phyloP scores from a whole-genome alignment of 1,140 invertebrate genomes.

The Druon quercuslanigerum region DNA sequence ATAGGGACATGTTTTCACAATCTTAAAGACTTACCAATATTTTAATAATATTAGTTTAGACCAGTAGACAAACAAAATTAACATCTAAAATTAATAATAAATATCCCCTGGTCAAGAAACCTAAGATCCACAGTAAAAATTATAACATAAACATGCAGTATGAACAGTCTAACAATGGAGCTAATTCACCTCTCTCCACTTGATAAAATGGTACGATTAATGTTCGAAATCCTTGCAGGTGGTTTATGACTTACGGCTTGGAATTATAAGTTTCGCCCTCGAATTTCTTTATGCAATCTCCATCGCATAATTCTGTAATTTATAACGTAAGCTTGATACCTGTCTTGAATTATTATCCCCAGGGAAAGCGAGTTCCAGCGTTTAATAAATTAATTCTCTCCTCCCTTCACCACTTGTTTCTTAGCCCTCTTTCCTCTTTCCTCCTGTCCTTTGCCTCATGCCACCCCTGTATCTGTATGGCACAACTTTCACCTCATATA shows the following conservation, averaged over 20 bases:
- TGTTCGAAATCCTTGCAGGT: constrained; percentile 5
- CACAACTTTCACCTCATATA: constrained; percentile 3
- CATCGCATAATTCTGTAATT: constrained; percentile 28
- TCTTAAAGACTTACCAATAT: too few relatives aligned
- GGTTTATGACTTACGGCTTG: constrained; percentile 21
- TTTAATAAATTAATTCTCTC: constrained; percentile 32
- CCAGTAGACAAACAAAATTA: too few relatives aligned
- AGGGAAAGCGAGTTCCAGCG: constrained; percentile 24
- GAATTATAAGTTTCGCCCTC: constrained; percentile 17
- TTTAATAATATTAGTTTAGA: too few relatives aligned
- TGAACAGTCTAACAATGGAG: too few relatives aligned
- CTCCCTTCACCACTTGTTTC: constrained; percentile 26
- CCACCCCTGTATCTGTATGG: background rate
- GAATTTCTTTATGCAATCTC: constrained; percentile 27
- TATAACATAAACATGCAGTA: too few relatives aligned
- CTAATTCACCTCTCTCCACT: too few relatives aligned
- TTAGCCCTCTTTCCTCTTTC: background rate
- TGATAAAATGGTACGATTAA: background rate
- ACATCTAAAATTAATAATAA: too few relatives aligned
- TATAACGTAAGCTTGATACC: constrained; percentile 28
- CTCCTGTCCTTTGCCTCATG: too few relatives aligned
- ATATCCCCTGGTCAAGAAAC: too few relatives aligned
- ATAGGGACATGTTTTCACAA: too few relatives aligned
- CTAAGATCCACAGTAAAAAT: too few relatives aligned
- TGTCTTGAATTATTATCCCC: constrained; percentile 29